Conservation (phyloP, 2,888 invertebrate genomes). For the Epistrophe eligans region DNA sequence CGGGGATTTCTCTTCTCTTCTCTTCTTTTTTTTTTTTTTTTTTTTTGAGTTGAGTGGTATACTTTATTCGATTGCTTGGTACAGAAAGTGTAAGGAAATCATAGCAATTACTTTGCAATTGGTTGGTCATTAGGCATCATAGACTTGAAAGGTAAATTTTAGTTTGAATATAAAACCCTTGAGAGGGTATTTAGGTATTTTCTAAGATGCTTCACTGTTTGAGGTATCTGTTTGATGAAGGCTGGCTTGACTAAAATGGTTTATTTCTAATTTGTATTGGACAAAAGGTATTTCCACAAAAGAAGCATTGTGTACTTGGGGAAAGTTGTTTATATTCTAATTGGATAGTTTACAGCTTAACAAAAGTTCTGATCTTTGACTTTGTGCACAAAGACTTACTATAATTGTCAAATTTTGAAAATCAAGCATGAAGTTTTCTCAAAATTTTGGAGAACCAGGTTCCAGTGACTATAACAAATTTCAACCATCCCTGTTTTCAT, state of each 20-base stretch:
- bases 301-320: background rate
- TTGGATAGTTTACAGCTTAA: background rate
- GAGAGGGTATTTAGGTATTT: constrained; percentile 50
- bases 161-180: constrained; percentile 6
- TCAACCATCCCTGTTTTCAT: no score
- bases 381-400: no score
- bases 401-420: no score
- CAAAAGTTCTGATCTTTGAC: no score
- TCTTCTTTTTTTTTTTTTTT: background rate
- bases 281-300: background rate
- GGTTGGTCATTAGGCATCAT: constrained; percentile 53
- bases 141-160: constrained; percentile 34
- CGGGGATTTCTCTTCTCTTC: constrained; percentile 14
- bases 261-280: background rate
- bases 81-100: constrained; percentile 37
- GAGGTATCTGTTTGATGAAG: background rate
- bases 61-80: constrained; percentile 65
- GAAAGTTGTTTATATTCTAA: background rate
- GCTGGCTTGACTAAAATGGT: background rate
- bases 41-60: constrained; percentile 41
- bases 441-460: no score
- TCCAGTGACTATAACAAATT: no score
- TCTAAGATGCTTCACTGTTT: background rate
- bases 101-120: constrained; percentile 59
- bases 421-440: no score